A percentile compares a stretch with the other conserved stretches of the same genome.
phyloP scores from a whole-genome alignment of 1,140 invertebrate genomes.

The Oncopeltus fasciatus region DNA sequence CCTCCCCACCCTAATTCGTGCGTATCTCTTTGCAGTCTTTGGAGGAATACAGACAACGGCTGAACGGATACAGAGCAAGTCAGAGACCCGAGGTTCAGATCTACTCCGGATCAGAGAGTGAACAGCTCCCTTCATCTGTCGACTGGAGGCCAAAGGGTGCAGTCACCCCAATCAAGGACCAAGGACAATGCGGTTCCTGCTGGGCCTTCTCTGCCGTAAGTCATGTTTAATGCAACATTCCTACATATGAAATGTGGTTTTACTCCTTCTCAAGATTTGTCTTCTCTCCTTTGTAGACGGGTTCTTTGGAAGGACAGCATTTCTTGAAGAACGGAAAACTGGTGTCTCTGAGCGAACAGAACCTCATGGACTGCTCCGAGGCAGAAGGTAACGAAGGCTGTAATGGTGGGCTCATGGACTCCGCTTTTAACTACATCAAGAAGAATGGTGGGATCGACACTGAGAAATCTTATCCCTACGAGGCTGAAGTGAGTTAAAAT shows the following conservation, averaged over 20 bases:
- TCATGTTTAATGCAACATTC: no score
- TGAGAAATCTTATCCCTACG: slow-evolving; percentile 76
- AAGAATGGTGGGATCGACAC: slow-evolving; percentile 83
- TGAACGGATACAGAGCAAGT: not conserved
- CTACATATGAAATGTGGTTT: no score
- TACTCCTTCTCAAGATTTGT: no score
- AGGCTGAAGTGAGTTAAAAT: not conserved
- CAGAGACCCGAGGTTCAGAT: not conserved
- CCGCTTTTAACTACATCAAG: slow-evolving; percentile 82
- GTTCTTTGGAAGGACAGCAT: slow-evolving; percentile 88
- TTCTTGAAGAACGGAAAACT: slow-evolving; percentile 70
- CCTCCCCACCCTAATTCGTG: no score
- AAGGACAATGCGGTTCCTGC: slow-evolving; percentile 62
- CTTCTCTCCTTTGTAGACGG: slow-evolving; percentile 77
- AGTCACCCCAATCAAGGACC: slow-evolving; percentile 85
- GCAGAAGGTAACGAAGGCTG: slow-evolving; percentile 90
- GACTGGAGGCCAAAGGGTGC: slow-evolving; percentile 81
- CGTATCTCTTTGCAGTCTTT: not conserved
- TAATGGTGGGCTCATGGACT: slow-evolving; percentile 88
- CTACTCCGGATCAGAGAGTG: slow-evolving; percentile 26
- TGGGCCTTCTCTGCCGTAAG: slow-evolving; percentile 48
- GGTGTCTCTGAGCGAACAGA: slow-evolving; percentile 90
- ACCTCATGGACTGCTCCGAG: no score
- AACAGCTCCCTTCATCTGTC: slow-evolving; percentile 46
- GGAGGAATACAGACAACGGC: not conserved